Base-by-base conservation (phyloP, 2,888 invertebrate genomes). In the Melanargia galathea region DNA sequence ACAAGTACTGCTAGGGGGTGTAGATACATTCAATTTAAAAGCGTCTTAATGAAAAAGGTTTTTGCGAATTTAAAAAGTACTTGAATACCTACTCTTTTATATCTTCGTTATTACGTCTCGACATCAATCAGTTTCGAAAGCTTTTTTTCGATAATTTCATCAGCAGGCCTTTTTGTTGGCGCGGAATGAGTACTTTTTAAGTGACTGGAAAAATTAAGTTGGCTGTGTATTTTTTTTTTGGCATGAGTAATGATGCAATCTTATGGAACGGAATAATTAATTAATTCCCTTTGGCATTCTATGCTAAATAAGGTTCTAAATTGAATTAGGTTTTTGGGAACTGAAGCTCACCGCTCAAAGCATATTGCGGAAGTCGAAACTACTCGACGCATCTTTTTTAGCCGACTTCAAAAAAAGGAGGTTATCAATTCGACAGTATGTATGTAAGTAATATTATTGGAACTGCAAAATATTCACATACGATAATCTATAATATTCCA, bases 31-130 rank as follows among this genome's bases (percentile, higher is more conserved):
- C 54, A 64, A 64, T 54, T 65, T 62, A 54, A 38, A 48, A 54
- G 38, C 58, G 46, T 58, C 38, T 56, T 13, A 57, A 54, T 52
- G 54, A 62, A 64, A 48, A 40, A 48, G 40, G 33, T 54, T 64
- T 62, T 65, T 62, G 62, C 48, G 38, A 43, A n/a, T n/a, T n/a
- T n/a, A n/a, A n/a, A n/a, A 51, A 6, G 4, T 30, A 51, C 26
- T 30, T 30, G 30, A 51, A 30, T 51, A 33, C 20, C 26, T 26
- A n/a, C n/a, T 26, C 10, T 48, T 26, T 26, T 26, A 18, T 13
- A 20, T 52, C 35, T 52, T 35, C 20, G 35, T 35, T 51, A 51
- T 51, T 52, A 52, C 52, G 35, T 52, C 33, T 35, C 35, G 8
- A 10, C 30, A 52, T 52, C 52, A 52, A 35, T 52, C 35, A 35